Evolutionary conservation across 1,140 invertebrate genomes (phyloP).

Genomic region (Drosophila busckii): DNA sequence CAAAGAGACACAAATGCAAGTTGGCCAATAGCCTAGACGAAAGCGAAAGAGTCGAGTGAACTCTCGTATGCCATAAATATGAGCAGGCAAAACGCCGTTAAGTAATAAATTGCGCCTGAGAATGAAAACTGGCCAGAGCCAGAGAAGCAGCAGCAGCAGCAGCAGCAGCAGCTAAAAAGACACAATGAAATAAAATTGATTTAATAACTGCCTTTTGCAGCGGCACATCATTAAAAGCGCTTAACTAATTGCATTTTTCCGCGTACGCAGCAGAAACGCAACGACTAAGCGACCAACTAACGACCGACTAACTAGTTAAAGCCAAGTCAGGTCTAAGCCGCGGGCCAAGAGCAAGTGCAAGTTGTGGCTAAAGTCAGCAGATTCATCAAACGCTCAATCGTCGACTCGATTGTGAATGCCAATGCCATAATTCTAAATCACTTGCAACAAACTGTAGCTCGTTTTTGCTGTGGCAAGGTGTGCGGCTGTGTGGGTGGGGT

Average conservation of each 20-base stretch:
- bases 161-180: too few species aligned
- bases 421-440: conserved; percentile 54
- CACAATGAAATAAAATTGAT: conserved; percentile 44
- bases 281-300: conserved; percentile 22
- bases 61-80: conserved; percentile 65
- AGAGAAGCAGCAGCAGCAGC: too few species aligned
- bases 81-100: conserved; percentile 44
- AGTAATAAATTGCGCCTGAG: conserved; percentile 57
- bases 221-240: conserved; percentile 52
- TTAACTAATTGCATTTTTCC: conserved; percentile 68
- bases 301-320: not conserved
- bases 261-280: conserved; percentile 22
- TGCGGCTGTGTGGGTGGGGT: not conserved
- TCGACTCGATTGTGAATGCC: conserved; percentile 44
- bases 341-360: conserved; percentile 4
- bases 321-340: conserved; percentile 7
- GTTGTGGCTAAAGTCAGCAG: conserved; percentile 11
- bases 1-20: conserved; percentile 15
- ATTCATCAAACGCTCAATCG: conserved; percentile 50
- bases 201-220: conserved; percentile 51
- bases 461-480: not conserved
- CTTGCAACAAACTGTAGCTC: conserved; percentile 17
- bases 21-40: conserved; percentile 3
- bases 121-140: too few species aligned
- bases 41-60: not conserved